Evolutionary conservation across 2,113 vertebrate genomes (phyloP).

Genomic region (Sturnus vulgaris): DNA sequence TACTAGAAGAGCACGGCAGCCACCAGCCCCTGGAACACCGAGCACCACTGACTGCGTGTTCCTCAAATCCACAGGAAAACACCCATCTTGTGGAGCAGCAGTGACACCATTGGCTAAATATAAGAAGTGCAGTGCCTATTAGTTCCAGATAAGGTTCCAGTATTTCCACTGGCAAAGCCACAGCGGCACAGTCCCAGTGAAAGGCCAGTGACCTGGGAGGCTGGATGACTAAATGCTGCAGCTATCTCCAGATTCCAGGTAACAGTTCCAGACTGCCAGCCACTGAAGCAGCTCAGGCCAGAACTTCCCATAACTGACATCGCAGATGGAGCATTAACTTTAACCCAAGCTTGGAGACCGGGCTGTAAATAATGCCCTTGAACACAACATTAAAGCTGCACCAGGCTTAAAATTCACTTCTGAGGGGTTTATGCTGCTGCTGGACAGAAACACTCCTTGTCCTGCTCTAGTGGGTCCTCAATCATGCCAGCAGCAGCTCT

Average conservation of each 20-base stretch:
- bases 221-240: fast-evolving
- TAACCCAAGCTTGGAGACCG: background rate
- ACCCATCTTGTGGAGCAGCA: constrained; percentile 55
- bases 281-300: fast-evolving
- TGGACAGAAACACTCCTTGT: background rate
- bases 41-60: background rate
- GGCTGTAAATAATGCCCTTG: no score
- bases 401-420: background rate
- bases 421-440: background rate
- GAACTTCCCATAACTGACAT: fast-evolving
- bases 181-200: fast-evolving
- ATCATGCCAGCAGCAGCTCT: background rate
- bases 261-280: background rate
- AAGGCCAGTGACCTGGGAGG: background rate
- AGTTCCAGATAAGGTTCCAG: background rate
- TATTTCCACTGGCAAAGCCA: background rate
- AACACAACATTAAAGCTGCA: background rate
- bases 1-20: fast-evolving
- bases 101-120: constrained; percentile 67
- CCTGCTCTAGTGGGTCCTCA: background rate
- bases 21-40: fast-evolving
- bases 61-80: background rate
- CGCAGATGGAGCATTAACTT: fast-evolving
- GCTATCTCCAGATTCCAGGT: background rate
- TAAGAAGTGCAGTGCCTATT: constrained; percentile 48